These are phyloP conservation scores for Denticeps clupeoides DNA, from an alignment of 2,797 vertebrate species.

Conservation along the genomic window DNA sequence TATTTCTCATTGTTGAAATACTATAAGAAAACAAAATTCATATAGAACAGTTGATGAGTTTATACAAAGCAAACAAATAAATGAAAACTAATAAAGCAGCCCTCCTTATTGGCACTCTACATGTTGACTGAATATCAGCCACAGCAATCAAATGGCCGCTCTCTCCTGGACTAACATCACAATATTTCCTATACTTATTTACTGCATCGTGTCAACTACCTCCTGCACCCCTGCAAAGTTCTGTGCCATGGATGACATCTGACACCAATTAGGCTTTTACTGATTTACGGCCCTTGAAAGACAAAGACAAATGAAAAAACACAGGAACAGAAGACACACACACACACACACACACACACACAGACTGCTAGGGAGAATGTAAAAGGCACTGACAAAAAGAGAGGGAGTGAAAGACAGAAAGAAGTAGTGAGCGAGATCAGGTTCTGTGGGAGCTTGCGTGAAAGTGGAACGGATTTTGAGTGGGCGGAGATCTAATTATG, in stretches of 20 bases:
- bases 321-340: neutral
- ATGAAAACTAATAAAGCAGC: no score
- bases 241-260: no score
- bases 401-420: conserved; percentile 37
- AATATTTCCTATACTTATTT: no score
- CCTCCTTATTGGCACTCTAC: no score
- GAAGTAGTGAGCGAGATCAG: conserved; percentile 37
- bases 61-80: no score
- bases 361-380: no score
- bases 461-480: conserved; percentile 69
- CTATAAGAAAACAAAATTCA: conserved; percentile 40
- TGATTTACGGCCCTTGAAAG: neutral
- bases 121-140: no score
- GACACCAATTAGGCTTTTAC: neutral
- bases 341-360: no score
- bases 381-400: conserved; percentile 12
- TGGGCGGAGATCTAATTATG: conserved; percentile 72
- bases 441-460: conserved; percentile 57
- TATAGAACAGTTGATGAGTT: neutral
- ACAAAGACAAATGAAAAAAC: neutral
- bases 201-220: no score
- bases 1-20: conserved; percentile 99
- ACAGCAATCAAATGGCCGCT: no score
- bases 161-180: no score
- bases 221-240: no score